These are phyloP conservation scores for Thecocarcelia acutangulata DNA, from an alignment of 2,888 invertebrate species.

Conservation along the genomic window DNA sequence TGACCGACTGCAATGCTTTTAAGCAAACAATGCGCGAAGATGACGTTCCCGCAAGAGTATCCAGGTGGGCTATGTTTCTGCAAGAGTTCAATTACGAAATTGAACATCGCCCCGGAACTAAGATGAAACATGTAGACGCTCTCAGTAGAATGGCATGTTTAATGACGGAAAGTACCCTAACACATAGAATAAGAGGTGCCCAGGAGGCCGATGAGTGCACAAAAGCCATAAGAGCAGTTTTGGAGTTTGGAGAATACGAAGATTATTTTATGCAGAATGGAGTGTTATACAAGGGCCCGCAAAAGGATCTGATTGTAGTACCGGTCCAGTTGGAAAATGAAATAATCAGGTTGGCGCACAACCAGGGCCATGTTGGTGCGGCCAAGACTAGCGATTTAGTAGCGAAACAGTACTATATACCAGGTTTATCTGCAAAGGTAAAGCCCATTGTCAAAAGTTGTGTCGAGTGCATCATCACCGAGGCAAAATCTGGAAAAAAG, in stretches of 20 bases:
- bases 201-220: slow-evolving; percentile 31
- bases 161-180: slow-evolving; percentile 33
- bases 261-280: slow-evolving; percentile 54
- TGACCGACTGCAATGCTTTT: slow-evolving; percentile 76
- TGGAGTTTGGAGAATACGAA: slow-evolving; percentile 27
- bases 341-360: slow-evolving; percentile 1
- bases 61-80: slow-evolving; percentile 68
- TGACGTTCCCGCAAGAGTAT: slow-evolving; percentile 72
- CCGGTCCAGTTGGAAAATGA: background rate
- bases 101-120: slow-evolving; percentile 65
- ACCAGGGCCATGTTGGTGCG: slow-evolving; percentile 22
- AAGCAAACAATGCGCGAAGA: slow-evolving; percentile 74
- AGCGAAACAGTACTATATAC: background rate
- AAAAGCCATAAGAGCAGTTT: slow-evolving; percentile 42
- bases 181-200: slow-evolving; percentile 20
- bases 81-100: slow-evolving; percentile 70
- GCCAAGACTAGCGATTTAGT: background rate
- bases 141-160: slow-evolving; percentile 23
- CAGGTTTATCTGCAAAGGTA: background rate
- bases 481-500: slow-evolving; percentile 27
- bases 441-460: background rate
- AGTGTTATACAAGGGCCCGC: too few relatives aligned
- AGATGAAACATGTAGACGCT: slow-evolving; percentile 63
- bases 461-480: slow-evolving; percentile 44
- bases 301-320: too few relatives aligned